Conservation (phyloP, 2,113 vertebrate genomes). For the Triplophysa dalaica region DNA sequence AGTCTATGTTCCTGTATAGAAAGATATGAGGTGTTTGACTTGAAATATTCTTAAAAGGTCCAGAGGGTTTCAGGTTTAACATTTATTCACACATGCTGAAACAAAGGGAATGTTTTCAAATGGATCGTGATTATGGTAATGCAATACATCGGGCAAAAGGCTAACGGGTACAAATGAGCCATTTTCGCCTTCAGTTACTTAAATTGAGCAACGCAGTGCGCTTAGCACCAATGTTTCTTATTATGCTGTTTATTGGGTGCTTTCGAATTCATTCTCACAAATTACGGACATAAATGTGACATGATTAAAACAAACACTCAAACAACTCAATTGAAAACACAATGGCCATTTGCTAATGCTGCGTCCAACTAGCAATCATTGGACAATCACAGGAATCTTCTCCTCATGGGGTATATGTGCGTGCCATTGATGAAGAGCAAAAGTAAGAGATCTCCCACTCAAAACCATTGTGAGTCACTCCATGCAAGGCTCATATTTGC, state of each 20-base stretch:
- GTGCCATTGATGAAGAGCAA: constrained; percentile 17
- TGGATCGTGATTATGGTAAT: constrained; percentile 43
- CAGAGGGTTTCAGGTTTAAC: constrained; percentile 2
- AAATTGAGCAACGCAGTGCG: constrained; percentile 3
- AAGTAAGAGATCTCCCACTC: constrained; percentile 6
- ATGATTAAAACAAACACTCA: neutral
- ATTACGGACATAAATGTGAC: constrained; percentile 5
- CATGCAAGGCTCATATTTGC: constrained; percentile 39
- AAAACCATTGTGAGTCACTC: constrained; percentile 40
- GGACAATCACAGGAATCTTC: constrained; percentile 30
- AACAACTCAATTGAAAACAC: constrained; percentile 20
- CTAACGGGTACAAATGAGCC: constrained; percentile 47
- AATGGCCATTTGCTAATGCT: neutral
- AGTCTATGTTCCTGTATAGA: constrained; percentile 1
- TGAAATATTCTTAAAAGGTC: constrained; percentile 4
- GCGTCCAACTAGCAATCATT: constrained; percentile 29
- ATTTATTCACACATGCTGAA: constrained; percentile 13
- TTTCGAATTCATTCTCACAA: neutral
- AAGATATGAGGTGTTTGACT: constrained; percentile 24
- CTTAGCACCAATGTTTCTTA: constrained; percentile 7
- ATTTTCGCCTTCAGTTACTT: constrained; percentile 25
- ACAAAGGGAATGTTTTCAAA: constrained; percentile 38
- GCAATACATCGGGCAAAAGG: constrained; percentile 19
- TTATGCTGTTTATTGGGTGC: neutral
- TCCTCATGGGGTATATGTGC: constrained; percentile 7